Evolutionary conservation across 2,797 vertebrate species (phyloP), one percentile per base, ranked within the genome.

Genomic region (Platalea minor): DNA sequence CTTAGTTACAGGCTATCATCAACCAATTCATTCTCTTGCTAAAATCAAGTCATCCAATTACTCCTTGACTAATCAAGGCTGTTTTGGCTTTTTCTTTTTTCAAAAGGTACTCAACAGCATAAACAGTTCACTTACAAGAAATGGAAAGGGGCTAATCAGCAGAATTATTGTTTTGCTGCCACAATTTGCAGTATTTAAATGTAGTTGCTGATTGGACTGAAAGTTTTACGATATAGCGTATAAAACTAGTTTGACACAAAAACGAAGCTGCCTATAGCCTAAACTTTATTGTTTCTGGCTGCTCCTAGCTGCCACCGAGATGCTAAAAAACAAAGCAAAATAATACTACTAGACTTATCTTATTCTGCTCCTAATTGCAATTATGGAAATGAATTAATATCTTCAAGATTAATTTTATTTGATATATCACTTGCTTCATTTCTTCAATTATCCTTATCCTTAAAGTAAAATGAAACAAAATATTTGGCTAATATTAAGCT

Each of bases 91-190:
- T 99, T 99, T 99, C 99, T 99, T 99, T 99, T 99, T 99, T 99
- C 99, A 99, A 99, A 99, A 99, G 99, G 99, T 99, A 99, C 99
- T 99, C 99, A 99, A 99, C 99, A 99, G 99, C 99, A 99, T 99
- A 99, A 99, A 99, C 99, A 99, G 99, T 99, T 99, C 99, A 99
- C 99, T 99, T 99, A 99, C 99, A 98, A 99, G 98, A 99, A 99
- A 99, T 99, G 99, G 99, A 99, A 99, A 99, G 98, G 99, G 99
- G 99, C 99, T 99, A 99, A 99, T 99, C 99, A 99, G 99, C 98
- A 98, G 99, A 99, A 99, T 99, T 99, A 99, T 99, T 99, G 99
- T 99, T 99, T 99, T 99, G 99, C 99, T 99, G 99, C 99, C 99
- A 98, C 99, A 99, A 99, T 99, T 99, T 99, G 99, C 98, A 98